These are phyloP conservation scores for Varanus komodoensis DNA, from an alignment of 2,113 vertebrate genomes.

Conservation along the genomic window DNA sequence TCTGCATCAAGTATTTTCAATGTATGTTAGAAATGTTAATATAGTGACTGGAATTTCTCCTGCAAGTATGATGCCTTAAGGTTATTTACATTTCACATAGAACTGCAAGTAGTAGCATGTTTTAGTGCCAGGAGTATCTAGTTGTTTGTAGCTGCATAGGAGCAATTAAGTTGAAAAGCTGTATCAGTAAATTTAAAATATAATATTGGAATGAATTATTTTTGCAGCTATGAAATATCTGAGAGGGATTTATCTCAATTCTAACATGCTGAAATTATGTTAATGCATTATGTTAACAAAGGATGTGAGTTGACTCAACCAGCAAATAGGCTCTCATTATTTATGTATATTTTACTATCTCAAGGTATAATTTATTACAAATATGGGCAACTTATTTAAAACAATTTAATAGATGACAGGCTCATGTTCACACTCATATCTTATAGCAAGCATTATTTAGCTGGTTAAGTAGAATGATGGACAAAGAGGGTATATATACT, in stretches of 20 bases:
- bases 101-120: constrained; percentile 69
- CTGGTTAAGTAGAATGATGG: too few species aligned
- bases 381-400: not conserved
- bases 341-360: not conserved
- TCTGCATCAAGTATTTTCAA: constrained; percentile 39
- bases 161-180: constrained; percentile 56
- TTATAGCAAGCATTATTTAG: not conserved
- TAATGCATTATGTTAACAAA: not conserved
- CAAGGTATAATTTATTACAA: not conserved
- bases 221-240: not conserved
- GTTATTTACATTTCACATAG: constrained; percentile 68
- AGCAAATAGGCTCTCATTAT: not conserved
- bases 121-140: constrained; percentile 59
- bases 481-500: not conserved
- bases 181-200: constrained; percentile 37
- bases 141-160: constrained; percentile 56
- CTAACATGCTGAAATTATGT: not conserved
- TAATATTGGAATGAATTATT: not conserved
- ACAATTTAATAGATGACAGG: not conserved
- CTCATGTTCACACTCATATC: not conserved
- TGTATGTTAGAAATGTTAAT: constrained; percentile 69
- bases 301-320: not conserved
- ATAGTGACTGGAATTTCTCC: constrained; percentile 70
- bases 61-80: constrained; percentile 67
- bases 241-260: not conserved